These are phyloP conservation scores for Cataglyphis altisquamis DNA, from an alignment of 2,888 invertebrate species.

Conservation along the genomic window DNA sequence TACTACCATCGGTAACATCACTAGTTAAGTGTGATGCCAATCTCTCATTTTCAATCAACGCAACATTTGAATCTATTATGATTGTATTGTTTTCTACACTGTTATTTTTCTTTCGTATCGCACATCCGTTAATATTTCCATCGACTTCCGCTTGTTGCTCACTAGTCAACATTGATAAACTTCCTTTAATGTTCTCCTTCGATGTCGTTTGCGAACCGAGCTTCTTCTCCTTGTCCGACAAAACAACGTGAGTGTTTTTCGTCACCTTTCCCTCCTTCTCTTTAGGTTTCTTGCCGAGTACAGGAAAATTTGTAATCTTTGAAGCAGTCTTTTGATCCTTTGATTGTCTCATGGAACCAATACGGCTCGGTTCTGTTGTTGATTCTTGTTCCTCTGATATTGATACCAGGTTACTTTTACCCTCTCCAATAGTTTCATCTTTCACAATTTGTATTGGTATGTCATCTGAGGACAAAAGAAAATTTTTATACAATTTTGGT, in stretches of 20 bases:
- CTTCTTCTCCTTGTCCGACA: constrained; percentile 86
- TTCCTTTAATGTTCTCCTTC: constrained; percentile 79
- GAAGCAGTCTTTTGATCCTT: constrained; percentile 88
- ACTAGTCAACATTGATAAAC: constrained; percentile 78
- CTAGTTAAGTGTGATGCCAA: constrained; percentile 67
- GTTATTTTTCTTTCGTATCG: constrained; percentile 86
- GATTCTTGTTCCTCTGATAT: constrained; percentile 91
- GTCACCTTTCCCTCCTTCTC: constrained; percentile 79
- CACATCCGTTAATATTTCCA: constrained; percentile 86
- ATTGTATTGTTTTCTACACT: constrained; percentile 83
- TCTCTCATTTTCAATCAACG: constrained; percentile 84
- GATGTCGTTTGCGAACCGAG: constrained; percentile 85
- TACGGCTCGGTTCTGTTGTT: constrained; percentile 85
- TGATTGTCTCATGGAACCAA: constrained; percentile 87
- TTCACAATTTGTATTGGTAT: constrained; percentile 94
- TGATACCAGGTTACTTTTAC: constrained; percentile 88
- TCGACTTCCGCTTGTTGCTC: constrained; percentile 83
- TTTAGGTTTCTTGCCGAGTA: constrained; percentile 89
- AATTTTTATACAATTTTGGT: constrained; percentile 19
- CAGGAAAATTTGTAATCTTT: constrained; percentile 89
- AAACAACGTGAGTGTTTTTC: constrained; percentile 79
- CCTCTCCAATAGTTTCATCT: constrained; percentile 88
- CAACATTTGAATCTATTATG: constrained; percentile 86
- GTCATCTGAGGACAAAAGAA: constrained; percentile 90
- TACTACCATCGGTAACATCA: constrained; percentile 78